Percentiles rank a stretch among this genome's conserved stretches.
Conservation (phyloP, 92 coral and sea anemone genomes). For the Parazoanthus swiftii region DNA sequence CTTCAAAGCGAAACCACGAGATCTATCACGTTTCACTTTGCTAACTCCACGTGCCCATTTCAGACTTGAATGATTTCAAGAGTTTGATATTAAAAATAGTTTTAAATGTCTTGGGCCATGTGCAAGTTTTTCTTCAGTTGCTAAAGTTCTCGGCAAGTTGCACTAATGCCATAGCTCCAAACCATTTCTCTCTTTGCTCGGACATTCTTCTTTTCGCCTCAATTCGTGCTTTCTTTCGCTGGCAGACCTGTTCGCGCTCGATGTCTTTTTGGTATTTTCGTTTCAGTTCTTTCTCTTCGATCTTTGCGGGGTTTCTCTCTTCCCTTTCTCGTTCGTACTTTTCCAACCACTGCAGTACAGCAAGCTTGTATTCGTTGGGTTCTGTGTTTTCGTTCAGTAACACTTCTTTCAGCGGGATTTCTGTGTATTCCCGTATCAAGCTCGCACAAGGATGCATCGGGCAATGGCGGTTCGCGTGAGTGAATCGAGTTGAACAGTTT, state of each 20-base stretch:
- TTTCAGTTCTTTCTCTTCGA: conserved; percentile 69
- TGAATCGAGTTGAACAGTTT: conserved; percentile 88
- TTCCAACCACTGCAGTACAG: conserved; percentile 88
- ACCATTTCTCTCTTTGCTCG: conserved; percentile 96
- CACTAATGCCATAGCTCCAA: conserved; percentile 98
- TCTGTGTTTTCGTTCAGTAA: conserved; percentile 91
- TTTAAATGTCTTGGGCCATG: conserved; percentile 15
- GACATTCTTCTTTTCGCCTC: conserved; percentile 90
- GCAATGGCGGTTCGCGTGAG: conserved; percentile 99
- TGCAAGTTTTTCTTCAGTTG: neutral
- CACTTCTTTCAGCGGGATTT: conserved; percentile 87
- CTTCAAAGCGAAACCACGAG: conserved; percentile 21
- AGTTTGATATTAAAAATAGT: neutral
- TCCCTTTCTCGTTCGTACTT: conserved; percentile 88
- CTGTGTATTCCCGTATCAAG: conserved; percentile 74
- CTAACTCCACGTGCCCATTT: conserved; percentile 35
- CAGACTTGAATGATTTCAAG: conserved; percentile 25
- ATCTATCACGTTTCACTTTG: conserved; percentile 9
- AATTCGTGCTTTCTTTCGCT: conserved; percentile 83
- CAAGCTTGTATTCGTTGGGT: conserved; percentile 88
- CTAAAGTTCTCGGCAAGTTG: conserved; percentile 80
- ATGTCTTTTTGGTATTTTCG: conserved; percentile 69
- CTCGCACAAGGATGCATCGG: conserved; percentile 91
- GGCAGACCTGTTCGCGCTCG: conserved; percentile 69
- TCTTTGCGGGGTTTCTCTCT: conserved; percentile 71